Evolutionary conservation across 1,140 invertebrate species (phyloP), one percentile per base, ranked within the genome.

Genomic region (Tetragnatha versicolor): DNA sequence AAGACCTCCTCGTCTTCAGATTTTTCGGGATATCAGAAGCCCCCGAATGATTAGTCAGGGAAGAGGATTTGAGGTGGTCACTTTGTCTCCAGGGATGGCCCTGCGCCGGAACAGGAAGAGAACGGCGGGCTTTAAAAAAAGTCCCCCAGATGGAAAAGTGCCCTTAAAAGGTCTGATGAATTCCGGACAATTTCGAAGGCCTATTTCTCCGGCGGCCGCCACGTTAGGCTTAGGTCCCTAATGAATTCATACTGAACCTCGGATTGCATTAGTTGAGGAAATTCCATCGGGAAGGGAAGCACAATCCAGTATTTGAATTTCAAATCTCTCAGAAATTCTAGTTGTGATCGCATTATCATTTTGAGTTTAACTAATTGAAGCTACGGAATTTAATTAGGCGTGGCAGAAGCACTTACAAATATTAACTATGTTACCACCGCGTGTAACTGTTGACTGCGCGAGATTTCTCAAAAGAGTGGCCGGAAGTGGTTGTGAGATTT

Each of bases 311-410:
- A 63, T 63, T 63, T 63, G 60, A 37, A 63, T 63, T 63, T 63
- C 60, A 63, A 63, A 63, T 63, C 35, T 63, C 35, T 37, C 29
- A 25, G 60, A 63, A 63, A 63, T 63, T 63, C 22, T 39, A 63
- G 42, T 63, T 37, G 60, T 63, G 60, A 63, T 63, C 35, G 60
- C 60, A 63, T 63, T 63, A 63, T 39, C 60, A 63, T 63, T 63
- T 63, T 63, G n/a, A 22, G 60, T 63, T 63, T 63, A 63, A 63
- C 60, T 42, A 63, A 63, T 63, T 63, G 60, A 33, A 25, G 22
- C 35, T 39, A 63, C 37, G 35, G 60, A 63, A 63, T 63, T 63
- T 63, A 63, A 63, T 63, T 63, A 63, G 37, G n/a, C 22, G 35
- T 39, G 35, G 60, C 33, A 12, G 31, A 58, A 27, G 25, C 33